Base-by-base conservation (phyloP, 35 echinoderm and acorn worm species). In the Patiria miniata region DNA sequence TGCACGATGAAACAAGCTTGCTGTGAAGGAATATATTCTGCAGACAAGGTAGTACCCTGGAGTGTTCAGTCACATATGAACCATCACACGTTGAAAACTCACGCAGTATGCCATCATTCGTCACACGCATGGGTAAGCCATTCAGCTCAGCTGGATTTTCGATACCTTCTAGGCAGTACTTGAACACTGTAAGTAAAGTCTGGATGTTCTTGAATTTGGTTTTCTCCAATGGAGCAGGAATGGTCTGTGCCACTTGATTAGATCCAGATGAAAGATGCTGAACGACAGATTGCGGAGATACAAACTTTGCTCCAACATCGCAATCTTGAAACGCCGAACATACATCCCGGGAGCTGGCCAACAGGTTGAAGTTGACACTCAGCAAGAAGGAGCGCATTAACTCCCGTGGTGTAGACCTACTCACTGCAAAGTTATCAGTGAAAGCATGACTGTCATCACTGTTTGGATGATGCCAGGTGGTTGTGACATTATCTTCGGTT, bases 91-190 rank as follows among this genome's bases (percentile, higher is more conserved):
- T 59, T 5, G 82, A 58, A 51, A 84, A 61, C 30, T 17, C 30
- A 84, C 57, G 22, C 12, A 84, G 2, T 33, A 34, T 60, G 22
- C 19, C 53, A 58, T 84, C 82, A 84, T 40, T 84, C 1, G 82
- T 84, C 14, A 84, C 51, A 9, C 51, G 53, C 5, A 84, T 6
- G 8, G 82, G 55, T 65, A 84, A 36, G 14, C 82, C 82, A 84
- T 65, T 84, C 28, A 84, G 53, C 53, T 84, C 82, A 12, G 34
- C 19, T 60, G 54, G 55, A 5, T 58, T 15, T 39, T 54, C 23
- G 14, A 58, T 58, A 38, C 38, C 52, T 2, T 36, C 32, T 0
- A 84, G 55, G 82, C 82, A 84, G 53, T 84, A 84, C 7, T 84
- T 32, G 10, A 84, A 22, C 16, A 84, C 10, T 37, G 39, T 84